Evolutionary conservation across 2,888 invertebrate species (phyloP).

Genomic region (Auanema sp.): DNA sequence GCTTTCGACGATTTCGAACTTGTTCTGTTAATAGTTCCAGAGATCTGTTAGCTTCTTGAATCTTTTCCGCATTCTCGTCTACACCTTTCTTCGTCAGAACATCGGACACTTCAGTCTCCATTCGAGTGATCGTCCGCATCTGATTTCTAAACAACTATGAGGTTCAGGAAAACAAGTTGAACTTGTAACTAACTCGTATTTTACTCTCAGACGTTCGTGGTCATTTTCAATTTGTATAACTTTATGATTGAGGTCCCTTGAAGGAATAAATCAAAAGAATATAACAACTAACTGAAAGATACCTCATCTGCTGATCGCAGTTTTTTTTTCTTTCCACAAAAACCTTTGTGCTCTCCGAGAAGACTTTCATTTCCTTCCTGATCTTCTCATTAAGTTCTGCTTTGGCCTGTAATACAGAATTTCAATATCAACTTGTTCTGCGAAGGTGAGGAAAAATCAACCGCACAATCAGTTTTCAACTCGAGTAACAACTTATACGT

Average conservation of each 20-base stretch:
- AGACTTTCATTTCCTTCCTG: not conserved
- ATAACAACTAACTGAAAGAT: not conserved
- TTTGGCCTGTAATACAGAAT: not conserved
- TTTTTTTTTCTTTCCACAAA: constrained; percentile 10
- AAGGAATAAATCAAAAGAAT: not conserved
- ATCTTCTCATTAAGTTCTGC: not conserved
- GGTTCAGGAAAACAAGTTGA: no score
- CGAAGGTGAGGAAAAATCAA: no score
- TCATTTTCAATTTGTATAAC: no score
- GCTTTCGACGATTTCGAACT: no score
- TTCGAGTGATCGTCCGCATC: not conserved
- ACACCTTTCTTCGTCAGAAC: constrained; percentile 1
- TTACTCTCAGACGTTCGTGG: no score
- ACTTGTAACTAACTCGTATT: no score
- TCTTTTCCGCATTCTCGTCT: not conserved
- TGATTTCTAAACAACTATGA: no score
- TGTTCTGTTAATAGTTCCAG: no score
- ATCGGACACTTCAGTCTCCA: not conserved
- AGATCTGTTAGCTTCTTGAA: not conserved
- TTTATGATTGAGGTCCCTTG: no score
- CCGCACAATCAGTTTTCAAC: no score
- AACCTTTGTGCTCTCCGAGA: not conserved
- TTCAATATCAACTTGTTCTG: not conserved
- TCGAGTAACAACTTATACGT: no score
- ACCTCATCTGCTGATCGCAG: not conserved